Evolutionary conservation across 2,888 invertebrate species (phyloP).

Genomic region (Lamellibrachia satsuma): DNA sequence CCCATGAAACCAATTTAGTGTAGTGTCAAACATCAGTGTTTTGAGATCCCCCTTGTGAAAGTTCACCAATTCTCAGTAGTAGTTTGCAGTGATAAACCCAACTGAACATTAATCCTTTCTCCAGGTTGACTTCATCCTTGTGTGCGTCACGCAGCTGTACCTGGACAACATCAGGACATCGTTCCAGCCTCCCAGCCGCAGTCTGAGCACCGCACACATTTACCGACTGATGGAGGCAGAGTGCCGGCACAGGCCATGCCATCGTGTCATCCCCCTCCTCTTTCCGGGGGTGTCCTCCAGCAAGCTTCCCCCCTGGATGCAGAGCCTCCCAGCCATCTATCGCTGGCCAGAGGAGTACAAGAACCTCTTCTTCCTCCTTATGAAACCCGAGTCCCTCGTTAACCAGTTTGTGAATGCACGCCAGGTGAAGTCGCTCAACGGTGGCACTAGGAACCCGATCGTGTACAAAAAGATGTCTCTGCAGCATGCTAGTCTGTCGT

Average conservation of each 20-base stretch:
- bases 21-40: too few species aligned
- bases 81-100: too few species aligned
- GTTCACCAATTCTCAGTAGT: too few species aligned
- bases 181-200: slow-evolving; percentile 30
- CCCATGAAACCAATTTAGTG: too few species aligned
- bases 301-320: slow-evolving; percentile 48
- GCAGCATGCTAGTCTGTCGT: not conserved
- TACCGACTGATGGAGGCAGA: slow-evolving; percentile 51
- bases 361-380: slow-evolving; percentile 55
- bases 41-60: too few species aligned
- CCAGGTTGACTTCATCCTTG: slow-evolving; percentile 56
- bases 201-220: slow-evolving; percentile 52
- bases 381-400: slow-evolving; percentile 45
- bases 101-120: not conserved
- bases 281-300: slow-evolving; percentile 45
- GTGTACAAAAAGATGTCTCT: not conserved
- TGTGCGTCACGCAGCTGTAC: slow-evolving; percentile 53
- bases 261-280: slow-evolving; percentile 50
- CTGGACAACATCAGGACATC: slow-evolving; percentile 39
- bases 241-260: slow-evolving; percentile 38
- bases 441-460: not conserved
- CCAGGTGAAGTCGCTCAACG: not conserved
- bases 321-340: slow-evolving; percentile 44
- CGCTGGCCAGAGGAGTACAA: slow-evolving; percentile 55
- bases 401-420: slow-evolving; percentile 18